A percentile compares a stretch with the other conserved stretches of the same genome.
Evolutionary conservation across 2,888 invertebrate species (phyloP).

Genomic region (Metellina segmentata): DNA sequence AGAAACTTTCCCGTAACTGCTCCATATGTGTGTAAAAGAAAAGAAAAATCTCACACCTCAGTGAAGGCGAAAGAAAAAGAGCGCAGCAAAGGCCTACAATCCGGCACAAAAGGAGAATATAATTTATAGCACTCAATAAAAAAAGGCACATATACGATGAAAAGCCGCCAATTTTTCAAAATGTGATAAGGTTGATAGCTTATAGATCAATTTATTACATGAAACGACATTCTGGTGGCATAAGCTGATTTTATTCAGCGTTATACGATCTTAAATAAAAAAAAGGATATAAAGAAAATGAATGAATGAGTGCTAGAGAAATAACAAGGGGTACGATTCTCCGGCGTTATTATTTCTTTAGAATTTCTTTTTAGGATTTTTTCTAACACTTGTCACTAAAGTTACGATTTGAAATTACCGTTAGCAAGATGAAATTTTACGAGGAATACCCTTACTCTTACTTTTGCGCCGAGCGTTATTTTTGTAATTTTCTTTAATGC

Average conservation of each 20-base stretch:
- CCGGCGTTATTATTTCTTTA: conserved; percentile 58
- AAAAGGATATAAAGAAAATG: conserved; percentile 23
- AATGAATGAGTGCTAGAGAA: conserved; percentile 45
- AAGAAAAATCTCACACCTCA: conserved; percentile 53
- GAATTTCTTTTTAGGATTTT: conserved; percentile 28
- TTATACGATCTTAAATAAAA: conserved; percentile 62
- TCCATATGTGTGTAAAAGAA: conserved; percentile 62
- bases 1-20: conserved; percentile 35
- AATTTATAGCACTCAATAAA: conserved; percentile 70
- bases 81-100: conserved; percentile 38
- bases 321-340: conserved; percentile 67
- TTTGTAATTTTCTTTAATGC: conserved; percentile 44
- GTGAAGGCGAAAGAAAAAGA: conserved; percentile 42
- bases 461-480: conserved; percentile 28
- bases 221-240: conserved; percentile 53
- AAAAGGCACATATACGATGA: conserved; percentile 56
- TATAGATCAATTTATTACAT: conserved; percentile 71
- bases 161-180: conserved; percentile 72
- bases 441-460: not conserved
- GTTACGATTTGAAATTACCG: conserved; percentile 65
- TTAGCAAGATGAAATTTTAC: conserved; percentile 49
- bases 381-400: conserved; percentile 47
- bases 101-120: conserved; percentile 57
- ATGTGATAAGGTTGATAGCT: conserved; percentile 71
- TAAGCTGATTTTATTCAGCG: conserved; percentile 71